Percentiles rank a stretch among this genome's conserved stretches.
phyloP scores from a whole-genome alignment of 1,140 invertebrate species.

The Phenacoccus solenopsis region DNA sequence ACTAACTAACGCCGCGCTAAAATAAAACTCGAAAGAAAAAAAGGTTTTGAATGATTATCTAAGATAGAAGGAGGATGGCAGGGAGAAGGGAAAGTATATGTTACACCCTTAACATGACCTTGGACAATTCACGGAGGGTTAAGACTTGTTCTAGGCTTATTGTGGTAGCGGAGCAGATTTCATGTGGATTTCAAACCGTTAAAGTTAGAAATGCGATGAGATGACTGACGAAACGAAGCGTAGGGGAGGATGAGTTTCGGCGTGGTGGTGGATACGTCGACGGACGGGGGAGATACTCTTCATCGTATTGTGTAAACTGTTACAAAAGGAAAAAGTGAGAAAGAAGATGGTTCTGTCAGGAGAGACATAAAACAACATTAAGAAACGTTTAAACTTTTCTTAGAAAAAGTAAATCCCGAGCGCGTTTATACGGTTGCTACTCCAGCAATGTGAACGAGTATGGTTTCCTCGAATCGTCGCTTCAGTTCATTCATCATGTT shows the following conservation, averaged over 20 bases:
- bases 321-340: not conserved
- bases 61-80: not conserved
- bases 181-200: not conserved
- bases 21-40: not conserved
- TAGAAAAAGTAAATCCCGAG: not conserved
- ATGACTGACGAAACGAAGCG: not conserved
- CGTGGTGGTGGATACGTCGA: not conserved
- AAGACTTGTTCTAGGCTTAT: not conserved
- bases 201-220: not conserved
- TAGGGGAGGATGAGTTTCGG: not conserved
- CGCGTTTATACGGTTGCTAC: not conserved
- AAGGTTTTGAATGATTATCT: constrained; percentile 3
- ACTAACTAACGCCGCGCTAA: no score
- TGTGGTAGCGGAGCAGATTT: not conserved
- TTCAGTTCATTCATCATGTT: no score
- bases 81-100: not conserved
- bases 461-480: no score
- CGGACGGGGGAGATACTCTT: not conserved
- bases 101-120: constrained; percentile 1
- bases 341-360: not conserved
- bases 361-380: constrained; percentile 3
- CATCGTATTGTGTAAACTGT: not conserved
- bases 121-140: not conserved
- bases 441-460: not conserved
- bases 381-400: constrained; percentile 3